A percentile compares a stretch with the other conserved stretches of the same genome.
Evolutionary conservation across 2,113 vertebrate species (phyloP).

Genomic region (Hiodon tergisus): DNA sequence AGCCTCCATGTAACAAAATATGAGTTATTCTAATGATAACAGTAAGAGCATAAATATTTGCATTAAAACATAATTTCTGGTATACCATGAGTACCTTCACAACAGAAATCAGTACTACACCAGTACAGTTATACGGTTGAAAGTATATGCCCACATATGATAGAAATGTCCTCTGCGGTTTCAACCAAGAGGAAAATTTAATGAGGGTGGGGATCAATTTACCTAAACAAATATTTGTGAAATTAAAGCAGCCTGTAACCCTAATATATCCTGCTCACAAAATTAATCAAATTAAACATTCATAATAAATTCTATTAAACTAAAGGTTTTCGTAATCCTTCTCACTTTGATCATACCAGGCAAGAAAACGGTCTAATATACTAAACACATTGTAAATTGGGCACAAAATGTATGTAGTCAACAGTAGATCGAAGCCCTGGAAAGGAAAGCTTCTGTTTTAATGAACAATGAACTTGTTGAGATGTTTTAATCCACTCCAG

Average conservation of each 20-base stretch:
- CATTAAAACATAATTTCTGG: too few species aligned
- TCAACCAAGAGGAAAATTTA: background rate
- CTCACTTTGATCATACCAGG: background rate
- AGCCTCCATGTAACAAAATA: background rate
- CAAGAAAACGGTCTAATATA: background rate
- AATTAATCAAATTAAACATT: conserved; percentile 33
- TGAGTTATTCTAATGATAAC: background rate
- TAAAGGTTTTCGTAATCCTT: conserved; percentile 41
- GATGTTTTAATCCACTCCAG: too few species aligned
- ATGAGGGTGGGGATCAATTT: background rate
- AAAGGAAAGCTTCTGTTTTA: too few species aligned
- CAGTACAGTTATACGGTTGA: background rate
- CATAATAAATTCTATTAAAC: conserved; percentile 63
- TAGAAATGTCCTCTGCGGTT: background rate
- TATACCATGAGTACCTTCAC: too few species aligned
- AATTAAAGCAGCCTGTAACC: background rate
- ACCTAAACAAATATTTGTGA: background rate
- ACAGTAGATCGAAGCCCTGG: background rate
- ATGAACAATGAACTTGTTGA: too few species aligned
- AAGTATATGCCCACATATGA: background rate
- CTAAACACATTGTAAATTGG: background rate
- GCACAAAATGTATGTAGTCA: background rate
- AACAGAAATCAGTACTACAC: background rate
- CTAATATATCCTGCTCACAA: background rate
- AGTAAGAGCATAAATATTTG: background rate